Evolutionary conservation across 2,797 vertebrate genomes (phyloP), one percentile per base, ranked within the genome.

Genomic region (Syngnathus acus): DNA sequence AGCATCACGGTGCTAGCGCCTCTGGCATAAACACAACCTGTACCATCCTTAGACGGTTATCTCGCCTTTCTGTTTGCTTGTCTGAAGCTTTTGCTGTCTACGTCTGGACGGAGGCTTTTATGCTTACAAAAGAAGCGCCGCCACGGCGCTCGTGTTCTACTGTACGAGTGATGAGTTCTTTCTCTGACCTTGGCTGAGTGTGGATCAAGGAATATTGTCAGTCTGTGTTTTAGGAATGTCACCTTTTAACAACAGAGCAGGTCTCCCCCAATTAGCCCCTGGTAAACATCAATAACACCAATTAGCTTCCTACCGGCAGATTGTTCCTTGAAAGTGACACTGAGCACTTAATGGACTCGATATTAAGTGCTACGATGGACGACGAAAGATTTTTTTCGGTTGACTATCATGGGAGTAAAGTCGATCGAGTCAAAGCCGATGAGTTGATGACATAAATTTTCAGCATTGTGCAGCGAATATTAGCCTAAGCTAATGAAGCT

Each of bases 1-100:
- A 48, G 63, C 48, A 9, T 73, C 61, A 70, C 65, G 81, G 82
- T 70, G 64, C 72, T 68, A 83, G 83, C 78, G 82, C 81, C 84
- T 59, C 21, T 66, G 79, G 84, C 82, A 73, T 83, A 74, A 86
- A 82, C 83, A 86, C 68, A 86, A 84, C 84, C 79, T 83, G 79
- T 83, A 77, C 63, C 72, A 80, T 75, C 75, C 71, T 72, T 78
- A 66, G 68, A 74, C 69, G 72, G 69, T 73, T 75, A 73, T 83
- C 75, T 64, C 59, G 17, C 59, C 72, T 76, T 74, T 57, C 65
- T 69, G 57, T 77, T 74, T 81, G 68, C 45, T 42, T 55, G 62
- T 58, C 39, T 54, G 63, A 62, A 1, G 45, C 50, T 79, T 2
- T 39, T n/a, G 54, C 14, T 37, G 72, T 78, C 70, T 72, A 14